Base-by-base conservation (phyloP, 2,888 invertebrate genomes). In the Eupeodes latifasciatus region DNA sequence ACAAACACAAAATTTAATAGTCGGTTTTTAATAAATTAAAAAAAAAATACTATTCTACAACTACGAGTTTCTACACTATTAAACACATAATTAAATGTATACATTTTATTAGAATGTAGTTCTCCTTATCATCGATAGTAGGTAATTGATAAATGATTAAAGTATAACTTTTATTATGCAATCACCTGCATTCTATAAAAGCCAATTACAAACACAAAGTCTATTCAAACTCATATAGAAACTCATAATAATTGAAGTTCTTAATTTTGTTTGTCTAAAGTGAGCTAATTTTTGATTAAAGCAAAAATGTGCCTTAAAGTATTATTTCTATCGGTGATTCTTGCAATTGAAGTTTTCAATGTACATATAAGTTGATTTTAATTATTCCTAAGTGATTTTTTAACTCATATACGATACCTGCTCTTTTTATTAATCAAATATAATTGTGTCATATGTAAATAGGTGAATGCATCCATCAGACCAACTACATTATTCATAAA, bases 181-280 rank as follows among this genome's bases (percentile, higher is more conserved):
- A 7, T 61, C 61, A 61, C 4, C 9, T 61, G 61, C 40, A 62
- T 10, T 19, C 44, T 62, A 62, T 62, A 62, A 44, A 64, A 64
- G 44, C 64, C 64, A 9, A 62, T 64, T 6, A 19, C 44, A 44
- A 5, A 5, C 0, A 16, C 19, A 44, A 64, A 12, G 44, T 16
- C 19, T 19, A 44, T 11, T 64, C n/a, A 40, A 61, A 61, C 4
- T 36, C n/a, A 61, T 14, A 59, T 57, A 11, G 12, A 57, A 53
- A 9, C 16, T 9, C 16, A 27, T 57, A 12, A 4, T 2, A 27
- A 27, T 6, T 12, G 5, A 27, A 12, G 3, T 27, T 2, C 27
- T 27, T 5, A 0, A 27, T 12, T 57, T 27, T 44, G 6, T 6
- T 10, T 16, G 16, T 16, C 44, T 5, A 19, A 44, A 12, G 0